Evolutionary conservation across 2,888 invertebrate genomes (phyloP).

Genomic region (Clitarchus hookeri): DNA sequence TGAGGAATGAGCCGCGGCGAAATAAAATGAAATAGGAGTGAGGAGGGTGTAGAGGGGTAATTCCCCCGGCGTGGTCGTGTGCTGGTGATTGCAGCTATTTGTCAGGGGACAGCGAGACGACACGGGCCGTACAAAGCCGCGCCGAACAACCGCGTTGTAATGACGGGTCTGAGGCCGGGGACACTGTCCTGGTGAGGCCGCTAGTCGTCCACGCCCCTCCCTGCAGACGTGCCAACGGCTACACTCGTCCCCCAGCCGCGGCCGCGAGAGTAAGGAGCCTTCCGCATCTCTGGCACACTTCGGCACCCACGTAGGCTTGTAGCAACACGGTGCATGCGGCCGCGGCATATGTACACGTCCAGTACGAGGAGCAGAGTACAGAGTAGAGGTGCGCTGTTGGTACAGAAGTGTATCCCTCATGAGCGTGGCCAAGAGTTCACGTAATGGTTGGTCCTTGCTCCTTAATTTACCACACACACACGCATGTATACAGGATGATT

Average conservation of each 20-base stretch:
- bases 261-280: no score
- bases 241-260: not conserved
- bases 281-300: no score
- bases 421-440: no score
- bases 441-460: no score
- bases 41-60: not conserved
- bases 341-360: no score
- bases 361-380: no score
- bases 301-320: no score
- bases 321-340: no score
- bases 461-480: no score
- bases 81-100: constrained; percentile 3
- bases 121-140: not conserved
- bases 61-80: not conserved
- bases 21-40: not conserved
- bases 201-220: not conserved
- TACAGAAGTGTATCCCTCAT: no score
- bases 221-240: not conserved
- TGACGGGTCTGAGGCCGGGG: not conserved
- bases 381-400: no score
- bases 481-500: no score
- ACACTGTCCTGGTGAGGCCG: not conserved
- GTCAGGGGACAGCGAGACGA: not conserved
- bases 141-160: not conserved
- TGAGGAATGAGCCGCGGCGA: not conserved